These are phyloP conservation scores for Hyppa rectilinea DNA, from an alignment of 2,888 invertebrate genomes.

Conservation along the genomic window DNA sequence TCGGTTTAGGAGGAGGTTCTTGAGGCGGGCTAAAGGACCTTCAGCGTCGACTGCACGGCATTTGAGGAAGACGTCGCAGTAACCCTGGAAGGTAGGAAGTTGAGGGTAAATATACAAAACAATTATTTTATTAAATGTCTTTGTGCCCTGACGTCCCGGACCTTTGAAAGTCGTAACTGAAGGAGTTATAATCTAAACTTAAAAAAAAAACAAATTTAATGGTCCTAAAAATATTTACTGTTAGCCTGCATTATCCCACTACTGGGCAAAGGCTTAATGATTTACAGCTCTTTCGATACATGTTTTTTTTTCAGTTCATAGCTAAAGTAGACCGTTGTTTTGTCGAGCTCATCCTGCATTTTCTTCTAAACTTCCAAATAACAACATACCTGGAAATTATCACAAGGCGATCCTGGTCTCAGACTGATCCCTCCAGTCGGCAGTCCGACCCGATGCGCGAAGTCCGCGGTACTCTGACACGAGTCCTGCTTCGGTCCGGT, in stretches of 20 bases:
- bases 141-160: too few relatives aligned
- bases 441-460: conserved; percentile 93
- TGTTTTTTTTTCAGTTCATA: too few relatives aligned
- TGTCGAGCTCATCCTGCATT: too few relatives aligned
- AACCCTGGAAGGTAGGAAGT: conserved; percentile 92
- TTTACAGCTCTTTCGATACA: too few relatives aligned
- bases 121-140: too few relatives aligned
- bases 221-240: too few relatives aligned
- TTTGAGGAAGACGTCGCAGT: conserved; percentile 99
- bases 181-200: too few relatives aligned
- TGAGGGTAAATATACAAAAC: not conserved
- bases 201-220: too few relatives aligned
- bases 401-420: conserved; percentile 99
- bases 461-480: conserved; percentile 97
- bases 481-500: conserved; percentile 93
- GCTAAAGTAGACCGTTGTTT: too few relatives aligned
- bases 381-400: conserved; percentile 96
- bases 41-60: conserved; percentile 99
- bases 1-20: conserved; percentile 98
- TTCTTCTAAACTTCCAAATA: not conserved
- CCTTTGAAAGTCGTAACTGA: too few relatives aligned
- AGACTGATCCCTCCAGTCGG: conserved; percentile 96
- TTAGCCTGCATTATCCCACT: too few relatives aligned
- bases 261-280: too few relatives aligned
- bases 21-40: conserved; percentile 98